Evolutionary conservation across 1,140 invertebrate genomes (phyloP), one percentile per base, ranked within the genome.

Genomic region (Microplitis demolitor): DNA sequence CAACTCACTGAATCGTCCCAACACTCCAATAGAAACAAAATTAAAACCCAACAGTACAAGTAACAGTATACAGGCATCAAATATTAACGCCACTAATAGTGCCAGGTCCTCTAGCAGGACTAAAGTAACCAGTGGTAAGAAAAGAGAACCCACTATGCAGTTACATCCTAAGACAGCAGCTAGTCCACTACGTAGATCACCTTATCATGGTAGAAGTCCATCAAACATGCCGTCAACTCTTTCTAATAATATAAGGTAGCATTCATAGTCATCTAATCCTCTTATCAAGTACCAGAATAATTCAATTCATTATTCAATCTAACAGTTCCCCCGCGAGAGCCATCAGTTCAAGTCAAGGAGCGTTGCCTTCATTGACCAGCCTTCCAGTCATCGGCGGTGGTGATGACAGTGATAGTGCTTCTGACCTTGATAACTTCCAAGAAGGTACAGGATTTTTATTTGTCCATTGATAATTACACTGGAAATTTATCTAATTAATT

Each of bases 321-420:
- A 75, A 76, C 33, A 92, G 91, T 76, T 91, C 82, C 37, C 83
- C 83, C 69, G 88, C 90, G 78, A 85, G 82, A 71, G 85, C 89
- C 75, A 86, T 90, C 14, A 51, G n/a, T 81, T 45, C 39, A 45
- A 45, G 11, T 45, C 39, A 45, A 6, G 39, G 39, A 9, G 39
- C 8, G 3, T 90, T 91, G 3, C 85, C n/a, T 13, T 64, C 35
- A 4, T 34, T 92, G 60, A 92, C 92, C 67, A 94, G 93, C 78
- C 89, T 95, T 64, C 93, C 93, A 5, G 91, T 94, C 89, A 93
- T 94, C 74, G 90, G 91, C 5, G 39, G 39, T 5, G 6, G 6
- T 2, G 39, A 45, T 11, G 39, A 45, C 39, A 45, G 8, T 45
- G 39, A 45, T 45, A 45, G 11, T 45, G 6, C 39, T 56, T 85